phyloP scores from a whole-genome alignment of 2,113 vertebrate species.

The Ciconia maguari region DNA sequence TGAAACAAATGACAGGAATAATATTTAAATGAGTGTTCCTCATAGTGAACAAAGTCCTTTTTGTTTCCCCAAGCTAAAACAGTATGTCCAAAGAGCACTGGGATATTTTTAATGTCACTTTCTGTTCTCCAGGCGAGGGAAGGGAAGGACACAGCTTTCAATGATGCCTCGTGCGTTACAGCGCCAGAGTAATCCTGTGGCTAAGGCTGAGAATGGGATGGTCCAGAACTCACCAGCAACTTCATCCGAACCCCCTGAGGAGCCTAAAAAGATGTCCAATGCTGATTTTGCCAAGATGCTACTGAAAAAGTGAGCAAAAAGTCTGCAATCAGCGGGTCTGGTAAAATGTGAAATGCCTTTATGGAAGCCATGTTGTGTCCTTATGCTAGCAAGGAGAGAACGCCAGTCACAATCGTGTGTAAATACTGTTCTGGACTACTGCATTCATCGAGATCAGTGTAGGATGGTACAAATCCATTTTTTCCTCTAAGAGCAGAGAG shows the following conservation, averaged over 20 bases:
- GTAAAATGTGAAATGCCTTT: constrained; percentile 72
- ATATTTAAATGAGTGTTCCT: neutral
- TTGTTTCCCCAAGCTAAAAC: neutral
- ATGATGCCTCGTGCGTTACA: constrained; percentile 90
- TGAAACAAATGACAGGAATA: neutral
- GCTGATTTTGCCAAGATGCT: constrained; percentile 95
- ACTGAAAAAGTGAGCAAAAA: constrained; percentile 84
- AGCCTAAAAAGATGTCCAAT: constrained; percentile 87
- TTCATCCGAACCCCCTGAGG: constrained; percentile 12
- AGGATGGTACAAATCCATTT: neutral
- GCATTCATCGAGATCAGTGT: neutral
- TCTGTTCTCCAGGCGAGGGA: constrained; percentile 79
- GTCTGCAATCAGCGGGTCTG: neutral
- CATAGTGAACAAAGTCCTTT: neutral
- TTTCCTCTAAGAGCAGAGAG: neutral
- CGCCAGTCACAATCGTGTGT: neutral
- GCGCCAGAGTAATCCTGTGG: constrained; percentile 66
- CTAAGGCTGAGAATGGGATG: constrained; percentile 87
- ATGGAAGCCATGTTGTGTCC: constrained; percentile 82
- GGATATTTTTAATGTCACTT: neutral
- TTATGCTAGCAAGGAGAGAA: constrained; percentile 65
- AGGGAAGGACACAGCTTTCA: constrained; percentile 90
- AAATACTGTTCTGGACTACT: constrained; percentile 31
- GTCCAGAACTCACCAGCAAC: constrained; percentile 38
- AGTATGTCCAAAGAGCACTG: neutral